Evolutionary conservation across 2,113 vertebrate genomes (phyloP), one percentile per base, ranked within the genome.

Genomic region (Eleginops maclovinus): DNA sequence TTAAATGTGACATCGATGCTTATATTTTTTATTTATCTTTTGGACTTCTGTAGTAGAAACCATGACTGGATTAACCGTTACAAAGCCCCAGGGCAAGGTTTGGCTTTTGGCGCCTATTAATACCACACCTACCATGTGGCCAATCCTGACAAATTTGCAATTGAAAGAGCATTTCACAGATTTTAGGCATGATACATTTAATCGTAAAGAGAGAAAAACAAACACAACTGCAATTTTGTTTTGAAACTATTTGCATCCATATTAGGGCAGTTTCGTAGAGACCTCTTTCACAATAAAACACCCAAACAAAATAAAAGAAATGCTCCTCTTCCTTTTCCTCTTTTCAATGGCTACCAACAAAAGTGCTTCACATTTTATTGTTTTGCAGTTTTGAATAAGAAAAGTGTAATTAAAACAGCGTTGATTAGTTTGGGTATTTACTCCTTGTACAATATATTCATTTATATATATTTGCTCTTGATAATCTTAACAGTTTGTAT

Each of bases 21-120:
- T 54, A 21, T 50, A 31, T 54, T 24, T 50, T 54, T 24, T 50
- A 31, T 54, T 24, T 50, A 31, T 21, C 51, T 55, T 43, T 16
- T 78, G 4, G 51, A 19, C 4, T 40, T 49, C 1, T 62, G 19
- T 51, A 7, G 3, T 12, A 31, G 53, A 75, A 43, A 62, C 64
- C 53, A 50, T 1, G 1, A 26, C 51, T 59, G 9, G 64, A 77
- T 64, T 49, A 60, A 60, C 67, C 56, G 62, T 19, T 83, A 36
- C 2, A 51, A 49, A 79, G 17, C 11, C 44, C n/a, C 7, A 4
- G 21, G 16, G 50, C 6, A 21, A 43, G 36, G 7, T 56, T 53
- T 68, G 12, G 9, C 54, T 24, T n/a, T 1, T n/a, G 24, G 22
- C 19, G 17, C 9, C 26, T 3, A 2, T 43, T 53, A 12, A 10